phyloP scores from a whole-genome alignment of 2,797 vertebrate genomes.

The Eurystomus glaucurus region DNA sequence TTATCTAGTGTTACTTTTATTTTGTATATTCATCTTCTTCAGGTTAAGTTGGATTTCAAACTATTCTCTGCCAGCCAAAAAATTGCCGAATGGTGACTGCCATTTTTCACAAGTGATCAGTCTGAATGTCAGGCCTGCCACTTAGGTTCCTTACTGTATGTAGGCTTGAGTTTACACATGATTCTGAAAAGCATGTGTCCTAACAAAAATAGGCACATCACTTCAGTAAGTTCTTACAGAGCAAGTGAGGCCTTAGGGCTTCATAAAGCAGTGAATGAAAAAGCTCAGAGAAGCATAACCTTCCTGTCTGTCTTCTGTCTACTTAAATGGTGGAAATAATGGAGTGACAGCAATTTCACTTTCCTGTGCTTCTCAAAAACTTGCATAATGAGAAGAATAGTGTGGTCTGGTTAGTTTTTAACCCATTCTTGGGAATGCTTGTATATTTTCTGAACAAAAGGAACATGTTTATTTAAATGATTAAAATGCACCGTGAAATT shows the following conservation, averaged over 20 bases:
- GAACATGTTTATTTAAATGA: not conserved
- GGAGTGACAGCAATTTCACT: not conserved
- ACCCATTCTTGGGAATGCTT: not conserved
- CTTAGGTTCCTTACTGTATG: not conserved
- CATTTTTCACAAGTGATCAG: slow-evolving; percentile 21
- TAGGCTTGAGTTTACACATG: slow-evolving; percentile 5
- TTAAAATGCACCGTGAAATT: not conserved
- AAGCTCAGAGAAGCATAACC: slow-evolving; percentile 23
- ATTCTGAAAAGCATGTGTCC: slow-evolving; percentile 9
- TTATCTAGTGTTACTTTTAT: not conserved
- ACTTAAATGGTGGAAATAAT: not conserved
- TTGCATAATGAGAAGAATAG: not conserved
- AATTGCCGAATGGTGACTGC: not conserved
- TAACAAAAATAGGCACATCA: slow-evolving; percentile 16
- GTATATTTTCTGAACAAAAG: not conserved
- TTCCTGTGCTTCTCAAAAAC: not conserved
- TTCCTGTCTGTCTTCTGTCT: slow-evolving; percentile 15
- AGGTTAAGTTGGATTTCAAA: not conserved
- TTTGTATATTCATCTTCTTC: not conserved
- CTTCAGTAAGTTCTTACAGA: not conserved
- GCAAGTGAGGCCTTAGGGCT: not conserved
- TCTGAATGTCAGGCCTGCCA: slow-evolving; percentile 18
- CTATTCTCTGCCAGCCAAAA: not conserved
- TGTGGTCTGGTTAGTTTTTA: not conserved
- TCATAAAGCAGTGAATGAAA: slow-evolving; percentile 38